A percentile compares a stretch with the other conserved stretches of the same genome.
Conservation (phyloP, 2,113 vertebrate genomes). For the Campylomormyrus numenius region DNA sequence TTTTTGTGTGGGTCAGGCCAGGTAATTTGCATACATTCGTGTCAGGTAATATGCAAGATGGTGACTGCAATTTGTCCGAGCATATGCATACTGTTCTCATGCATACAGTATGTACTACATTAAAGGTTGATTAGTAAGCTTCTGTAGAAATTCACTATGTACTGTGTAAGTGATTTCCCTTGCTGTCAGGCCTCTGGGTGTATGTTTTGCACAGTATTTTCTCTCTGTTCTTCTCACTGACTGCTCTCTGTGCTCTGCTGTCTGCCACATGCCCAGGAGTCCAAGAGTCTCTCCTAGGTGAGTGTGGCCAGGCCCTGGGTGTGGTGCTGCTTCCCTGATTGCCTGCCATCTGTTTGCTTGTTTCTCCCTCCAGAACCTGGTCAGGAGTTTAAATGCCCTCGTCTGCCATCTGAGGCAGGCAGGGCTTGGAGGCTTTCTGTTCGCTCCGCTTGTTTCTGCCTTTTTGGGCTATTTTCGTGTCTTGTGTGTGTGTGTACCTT, state of each 20-base stretch:
- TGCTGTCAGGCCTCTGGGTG: neutral
- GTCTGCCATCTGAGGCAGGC: neutral
- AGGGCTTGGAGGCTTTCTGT: neutral
- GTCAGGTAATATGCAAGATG: neutral
- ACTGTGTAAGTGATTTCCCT: neutral
- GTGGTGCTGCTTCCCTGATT: neutral
- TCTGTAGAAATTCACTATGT: neutral
- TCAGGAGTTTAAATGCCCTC: neutral
- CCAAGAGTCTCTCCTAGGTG: conserved; percentile 7
- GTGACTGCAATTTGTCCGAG: neutral
- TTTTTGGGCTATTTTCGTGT: neutral
- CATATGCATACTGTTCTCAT: neutral
- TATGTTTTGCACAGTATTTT: neutral
- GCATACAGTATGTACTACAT: neutral
- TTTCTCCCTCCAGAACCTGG: neutral
- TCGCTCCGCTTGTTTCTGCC: neutral
- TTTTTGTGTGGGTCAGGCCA: neutral
- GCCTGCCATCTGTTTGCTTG: neutral
- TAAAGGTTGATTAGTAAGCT: neutral
- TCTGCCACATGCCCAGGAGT: neutral
- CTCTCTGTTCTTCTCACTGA: neutral
- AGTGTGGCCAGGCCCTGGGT: neutral
- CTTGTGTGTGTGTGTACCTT: neutral
- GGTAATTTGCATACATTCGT: neutral
- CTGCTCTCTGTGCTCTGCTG: conserved; percentile 10